Evolutionary conservation across 2,113 vertebrate genomes (phyloP), one percentile per base, ranked within the genome.

Genomic region (human): DNA sequence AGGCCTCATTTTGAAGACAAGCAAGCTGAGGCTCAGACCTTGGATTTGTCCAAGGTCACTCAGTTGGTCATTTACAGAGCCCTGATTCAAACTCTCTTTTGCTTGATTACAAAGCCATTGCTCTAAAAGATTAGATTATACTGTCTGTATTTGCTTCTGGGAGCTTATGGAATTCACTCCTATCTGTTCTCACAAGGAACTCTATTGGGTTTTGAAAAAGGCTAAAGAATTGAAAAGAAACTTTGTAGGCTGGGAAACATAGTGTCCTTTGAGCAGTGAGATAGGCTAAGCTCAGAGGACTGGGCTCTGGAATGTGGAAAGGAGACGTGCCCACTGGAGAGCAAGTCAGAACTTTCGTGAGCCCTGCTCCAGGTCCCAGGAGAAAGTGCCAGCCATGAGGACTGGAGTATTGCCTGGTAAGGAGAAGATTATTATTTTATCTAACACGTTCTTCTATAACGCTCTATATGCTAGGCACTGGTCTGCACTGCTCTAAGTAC

Each of bases 1-100:
- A 75, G 40, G 27, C 40, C 38, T 95, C 95, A 96, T 95, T 90
- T 93, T 73, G 84, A 48, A 95, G 61, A 93, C 22, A 35, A 92
- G 38, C 66, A 96, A 93, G 83, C 38, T 89, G n/a, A 95, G 79
- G 25, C 38, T 92, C 25, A 81, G 57, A 81, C 75, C 75, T 78
- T 78, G 87, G 83, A 70, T 88, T 92, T 97, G 22, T 94, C 10
- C 57, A 61, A 86, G 73, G 27, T 70, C 52, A 87, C 14, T 27
- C 32, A 83, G 35, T 40, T 96, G 59, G 8, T 92, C 48, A 81
- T 92, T 96, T 96, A 61, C 59, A 94, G 59, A 96, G 43, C 72
- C 61, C 35, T 75, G 32, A 89, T 90, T 94, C 88, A 95, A 93
- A 87, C 20, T 68, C 30, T 73, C 9, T 83, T 95, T 89, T 61